Evolutionary conservation across 1,140 invertebrate genomes (phyloP), one percentile per base, ranked within the genome.

Genomic region (Orchestia grillus): DNA sequence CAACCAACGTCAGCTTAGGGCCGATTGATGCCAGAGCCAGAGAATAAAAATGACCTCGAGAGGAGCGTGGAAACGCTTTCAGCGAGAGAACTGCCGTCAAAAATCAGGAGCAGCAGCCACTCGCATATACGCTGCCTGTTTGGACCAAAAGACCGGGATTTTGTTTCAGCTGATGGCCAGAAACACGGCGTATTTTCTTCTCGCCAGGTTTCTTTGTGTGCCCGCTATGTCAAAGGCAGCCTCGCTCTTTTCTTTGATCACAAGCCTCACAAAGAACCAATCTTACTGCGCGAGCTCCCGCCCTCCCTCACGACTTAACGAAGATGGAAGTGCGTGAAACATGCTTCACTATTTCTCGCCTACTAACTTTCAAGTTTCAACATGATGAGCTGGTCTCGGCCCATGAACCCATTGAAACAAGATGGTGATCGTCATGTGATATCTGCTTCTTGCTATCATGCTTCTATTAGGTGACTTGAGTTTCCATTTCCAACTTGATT

Each of bases 231-330:
- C 92, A 94, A 40, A 47, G 43, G 92, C 92, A 94, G 92, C 40
- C 92, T 42, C 44, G 88, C 92, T 44, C 92, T 45, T 44, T 94
- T 94, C 92, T 94, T 94, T 94, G 92, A 94, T 44, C 92, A n/a
- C 92, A 47, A 47, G 43, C 44, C 92, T 44, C 44, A 94, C 92
- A 94, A 44, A 94, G 92, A 94, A 94, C 92, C 92, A 94, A 94
- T 94, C 92, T 94, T 16, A 40, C 40, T 41, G 88, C 88, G 15
- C 88, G 15, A 90, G 88, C 88, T 90, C 88, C 43, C 11, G 6
- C 88, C 87, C n/a, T 15, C 41, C 88, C 43, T 43, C 88, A 44
- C 88, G 36, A 42, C 88, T 90, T 90, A 90, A 90, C 88, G 88
- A 90, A 90, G 88, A 90, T 90, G 88, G 88, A 90, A 90, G 43